phyloP scores from a whole-genome alignment of 2,113 vertebrate genomes.

The Zosterops pallidus region DNA sequence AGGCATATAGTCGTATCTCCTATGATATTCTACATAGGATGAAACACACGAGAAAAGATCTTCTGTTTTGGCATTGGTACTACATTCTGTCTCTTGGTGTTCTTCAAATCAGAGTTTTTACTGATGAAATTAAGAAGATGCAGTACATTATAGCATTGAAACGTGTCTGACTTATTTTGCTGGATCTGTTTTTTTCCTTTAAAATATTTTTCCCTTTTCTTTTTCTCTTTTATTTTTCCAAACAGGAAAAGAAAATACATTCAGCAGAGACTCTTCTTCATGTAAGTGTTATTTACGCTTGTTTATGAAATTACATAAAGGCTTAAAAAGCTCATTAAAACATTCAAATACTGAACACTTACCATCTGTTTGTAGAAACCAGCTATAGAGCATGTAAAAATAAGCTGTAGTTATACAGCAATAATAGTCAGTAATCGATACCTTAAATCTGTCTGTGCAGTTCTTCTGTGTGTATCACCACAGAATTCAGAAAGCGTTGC shows the following conservation, averaged over 20 bases:
- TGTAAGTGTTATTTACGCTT: constrained; percentile 72
- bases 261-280: constrained; percentile 69
- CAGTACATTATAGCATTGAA: not conserved
- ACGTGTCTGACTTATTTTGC: not conserved
- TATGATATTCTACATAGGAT: not conserved
- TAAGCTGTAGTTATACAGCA: constrained; percentile 4
- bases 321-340: constrained; percentile 20
- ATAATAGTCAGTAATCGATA: constrained; percentile 24
- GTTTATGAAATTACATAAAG: constrained; percentile 55
- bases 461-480: constrained; percentile 3
- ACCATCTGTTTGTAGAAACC: constrained; percentile 45
- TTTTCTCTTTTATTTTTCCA: not conserved
- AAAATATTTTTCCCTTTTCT: constrained; percentile 28
- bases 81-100: not conserved
- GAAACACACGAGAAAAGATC: not conserved
- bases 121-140: not conserved
- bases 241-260: constrained; percentile 65
- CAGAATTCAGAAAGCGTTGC: constrained; percentile 11
- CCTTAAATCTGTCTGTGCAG: not conserved
- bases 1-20: not conserved
- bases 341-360: constrained; percentile 1
- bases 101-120: not conserved
- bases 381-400: constrained; percentile 29
- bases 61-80: not conserved
- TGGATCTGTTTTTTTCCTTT: not conserved